These are phyloP conservation scores for Nannospalax galili DNA, from an alignment of 2,113 vertebrate genomes.

Conservation along the genomic window DNA sequence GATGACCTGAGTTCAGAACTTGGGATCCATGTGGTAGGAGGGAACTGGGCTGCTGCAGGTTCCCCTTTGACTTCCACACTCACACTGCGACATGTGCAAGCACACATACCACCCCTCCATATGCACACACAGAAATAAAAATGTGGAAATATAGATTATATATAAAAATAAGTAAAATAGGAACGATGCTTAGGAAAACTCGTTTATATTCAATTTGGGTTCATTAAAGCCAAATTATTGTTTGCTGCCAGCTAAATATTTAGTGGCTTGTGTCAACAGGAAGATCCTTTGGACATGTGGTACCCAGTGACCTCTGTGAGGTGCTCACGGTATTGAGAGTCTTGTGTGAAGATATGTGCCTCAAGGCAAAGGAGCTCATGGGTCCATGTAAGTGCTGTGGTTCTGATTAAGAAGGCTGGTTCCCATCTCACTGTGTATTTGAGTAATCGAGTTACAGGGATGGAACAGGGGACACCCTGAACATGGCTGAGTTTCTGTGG, in stretches of 20 bases:
- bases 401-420: conserved; percentile 75
- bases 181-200: conserved; percentile 35
- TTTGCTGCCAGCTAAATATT: neutral
- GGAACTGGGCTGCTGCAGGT: neutral
- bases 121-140: too few species aligned
- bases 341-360: neutral
- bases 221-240: neutral
- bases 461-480: conserved; percentile 78
- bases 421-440: conserved; percentile 56
- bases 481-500: conserved; percentile 55
- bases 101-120: too few species aligned
- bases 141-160: too few species aligned
- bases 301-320: neutral
- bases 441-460: conserved; percentile 74
- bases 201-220: neutral
- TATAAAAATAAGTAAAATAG: neutral
- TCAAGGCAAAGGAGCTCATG: neutral
- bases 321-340: neutral
- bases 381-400: conserved; percentile 66
- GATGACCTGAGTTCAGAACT: too few species aligned
- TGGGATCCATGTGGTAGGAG: neutral
- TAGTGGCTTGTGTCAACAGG: neutral
- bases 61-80: too few species aligned
- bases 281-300: neutral
- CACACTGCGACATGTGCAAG: too few species aligned